These are phyloP conservation scores for Triplophysa dalaica DNA, from an alignment of 2,113 vertebrate species.

Conservation along the genomic window DNA sequence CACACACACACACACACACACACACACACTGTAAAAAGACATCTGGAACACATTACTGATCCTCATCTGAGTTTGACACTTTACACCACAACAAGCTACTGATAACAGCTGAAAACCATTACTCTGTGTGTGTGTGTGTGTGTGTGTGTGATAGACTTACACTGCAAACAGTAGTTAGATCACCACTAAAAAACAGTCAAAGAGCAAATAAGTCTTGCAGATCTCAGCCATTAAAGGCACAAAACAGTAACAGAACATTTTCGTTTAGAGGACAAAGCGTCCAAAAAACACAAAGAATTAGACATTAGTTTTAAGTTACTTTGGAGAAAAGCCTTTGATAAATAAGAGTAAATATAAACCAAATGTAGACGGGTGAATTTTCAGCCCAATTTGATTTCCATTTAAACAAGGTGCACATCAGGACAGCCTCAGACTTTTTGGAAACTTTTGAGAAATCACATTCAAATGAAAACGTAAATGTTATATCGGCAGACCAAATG, in stretches of 20 bases:
- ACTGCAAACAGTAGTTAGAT: conserved; percentile 40
- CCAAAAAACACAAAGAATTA: too few relatives aligned
- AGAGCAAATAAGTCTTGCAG: not conserved
- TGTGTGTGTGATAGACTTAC: not conserved
- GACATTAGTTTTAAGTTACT: too few relatives aligned
- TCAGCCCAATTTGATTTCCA: too few relatives aligned
- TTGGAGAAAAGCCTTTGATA: too few relatives aligned
- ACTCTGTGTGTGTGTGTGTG: not conserved
- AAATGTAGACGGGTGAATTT: too few relatives aligned
- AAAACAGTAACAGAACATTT: not conserved
- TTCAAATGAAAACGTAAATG: too few relatives aligned
- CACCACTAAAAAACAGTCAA: conserved; percentile 8
- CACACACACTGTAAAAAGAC: conserved; percentile 24
- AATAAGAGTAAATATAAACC: too few relatives aligned
- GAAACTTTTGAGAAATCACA: too few relatives aligned
- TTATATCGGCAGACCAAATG: too few relatives aligned
- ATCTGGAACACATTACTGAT: conserved; percentile 31
- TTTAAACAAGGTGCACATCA: too few relatives aligned
- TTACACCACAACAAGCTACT: conserved; percentile 34
- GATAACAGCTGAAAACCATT: conserved; percentile 37
- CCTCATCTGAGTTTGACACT: conserved; percentile 21
- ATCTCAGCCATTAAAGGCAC: conserved; percentile 6
- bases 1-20: not conserved
- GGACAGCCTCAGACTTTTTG: too few relatives aligned
- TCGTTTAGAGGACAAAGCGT: too few relatives aligned